Evolutionary conservation across 1,140 invertebrate genomes (phyloP).

Genomic region (Lutraria rhynchaena): DNA sequence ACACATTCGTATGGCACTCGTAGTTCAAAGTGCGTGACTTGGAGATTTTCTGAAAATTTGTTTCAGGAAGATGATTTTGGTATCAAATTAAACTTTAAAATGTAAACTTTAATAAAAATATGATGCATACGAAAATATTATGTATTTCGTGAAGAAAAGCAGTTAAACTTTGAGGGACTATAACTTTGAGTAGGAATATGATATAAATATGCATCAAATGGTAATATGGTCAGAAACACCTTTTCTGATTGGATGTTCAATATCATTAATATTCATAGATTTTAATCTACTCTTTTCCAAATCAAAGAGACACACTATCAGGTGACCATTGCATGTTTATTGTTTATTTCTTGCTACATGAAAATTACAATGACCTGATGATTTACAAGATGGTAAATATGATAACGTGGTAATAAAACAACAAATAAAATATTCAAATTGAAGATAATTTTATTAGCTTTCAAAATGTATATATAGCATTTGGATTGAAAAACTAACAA

Average conservation of each 20-base stretch:
- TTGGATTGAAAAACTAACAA: background rate
- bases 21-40: no score
- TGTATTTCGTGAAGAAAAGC: background rate
- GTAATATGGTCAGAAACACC: background rate
- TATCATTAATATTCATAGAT: slow-evolving; percentile 8
- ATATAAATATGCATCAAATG: slow-evolving; percentile 1
- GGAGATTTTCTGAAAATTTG: no score
- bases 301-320: background rate
- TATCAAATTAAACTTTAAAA: slow-evolving; percentile 1
- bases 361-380: background rate
- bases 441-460: slow-evolving; percentile 9
- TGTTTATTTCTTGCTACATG: background rate
- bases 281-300: background rate
- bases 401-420: slow-evolving; percentile 1
- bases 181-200: background rate
- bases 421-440: slow-evolving; percentile 13
- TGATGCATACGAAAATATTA: background rate
- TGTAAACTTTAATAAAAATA: background rate
- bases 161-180: background rate
- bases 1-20: no score
- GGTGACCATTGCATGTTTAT: background rate
- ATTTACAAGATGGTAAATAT: background rate
- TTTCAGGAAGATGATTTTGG: no score
- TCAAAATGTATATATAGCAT: background rate
- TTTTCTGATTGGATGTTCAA: slow-evolving; percentile 9